Conservation (phyloP, 2,888 invertebrate genomes). For the Neoascia interrupta region DNA sequence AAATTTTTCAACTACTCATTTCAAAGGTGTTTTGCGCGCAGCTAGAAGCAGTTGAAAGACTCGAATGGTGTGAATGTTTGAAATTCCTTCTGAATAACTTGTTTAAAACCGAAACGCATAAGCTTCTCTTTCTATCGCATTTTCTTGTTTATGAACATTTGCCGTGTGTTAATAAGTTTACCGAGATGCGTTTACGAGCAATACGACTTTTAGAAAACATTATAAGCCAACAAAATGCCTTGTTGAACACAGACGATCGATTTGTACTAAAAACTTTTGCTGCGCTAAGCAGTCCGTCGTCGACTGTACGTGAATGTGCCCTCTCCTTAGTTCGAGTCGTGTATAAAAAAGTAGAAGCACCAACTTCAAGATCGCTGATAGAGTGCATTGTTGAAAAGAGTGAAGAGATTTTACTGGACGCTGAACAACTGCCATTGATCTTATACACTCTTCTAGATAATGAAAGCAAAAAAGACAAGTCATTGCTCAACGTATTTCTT, state of each 20-base stretch:
- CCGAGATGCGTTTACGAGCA: slow-evolving; percentile 81
- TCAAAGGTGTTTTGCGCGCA: slow-evolving; percentile 66
- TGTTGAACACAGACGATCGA: slow-evolving; percentile 56
- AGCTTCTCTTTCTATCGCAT: slow-evolving; percentile 83
- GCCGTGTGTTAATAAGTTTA: slow-evolving; percentile 76
- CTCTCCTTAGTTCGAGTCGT: slow-evolving; percentile 77
- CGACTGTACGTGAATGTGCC: slow-evolving; percentile 81
- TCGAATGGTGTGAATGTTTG: slow-evolving; percentile 73
- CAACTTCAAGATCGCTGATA: slow-evolving; percentile 78
- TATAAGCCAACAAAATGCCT: slow-evolving; percentile 63
- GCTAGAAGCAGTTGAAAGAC: slow-evolving; percentile 59
- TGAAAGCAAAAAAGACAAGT: slow-evolving; percentile 72
- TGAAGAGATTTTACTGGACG: slow-evolving; percentile 84
- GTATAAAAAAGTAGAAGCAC: slow-evolving; percentile 20
- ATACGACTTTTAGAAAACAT: slow-evolving; percentile 76
- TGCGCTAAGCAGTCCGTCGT: slow-evolving; percentile 82
- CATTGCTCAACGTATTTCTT: slow-evolving; percentile 72
- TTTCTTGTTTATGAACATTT: slow-evolving; percentile 76
- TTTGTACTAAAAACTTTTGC: slow-evolving; percentile 77
- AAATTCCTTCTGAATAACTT: slow-evolving; percentile 80
- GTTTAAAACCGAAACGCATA: slow-evolving; percentile 79
- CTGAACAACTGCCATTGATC: slow-evolving; percentile 84
- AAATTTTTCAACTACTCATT: slow-evolving; percentile 72
- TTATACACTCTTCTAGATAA: slow-evolving; percentile 82
- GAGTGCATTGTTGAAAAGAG: slow-evolving; percentile 76